These are phyloP conservation scores for Collichthys lucidus DNA, from an alignment of 2,113 vertebrate species.

Conservation along the genomic window DNA sequence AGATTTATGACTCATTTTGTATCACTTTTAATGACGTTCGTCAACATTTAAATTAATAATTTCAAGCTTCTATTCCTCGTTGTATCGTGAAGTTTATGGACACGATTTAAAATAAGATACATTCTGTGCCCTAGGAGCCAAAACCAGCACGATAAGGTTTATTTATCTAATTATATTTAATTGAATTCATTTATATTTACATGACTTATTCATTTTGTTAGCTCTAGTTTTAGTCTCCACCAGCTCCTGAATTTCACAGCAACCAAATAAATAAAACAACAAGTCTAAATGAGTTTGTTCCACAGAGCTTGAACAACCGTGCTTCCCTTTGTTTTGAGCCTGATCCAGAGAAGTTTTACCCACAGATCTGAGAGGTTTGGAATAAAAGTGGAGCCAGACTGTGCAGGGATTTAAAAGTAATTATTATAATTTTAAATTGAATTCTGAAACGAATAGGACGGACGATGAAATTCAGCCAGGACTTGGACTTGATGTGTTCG, in stretches of 20 bases:
- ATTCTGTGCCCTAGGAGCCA: too few species aligned
- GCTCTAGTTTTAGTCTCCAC: not conserved
- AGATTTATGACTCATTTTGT: too few species aligned
- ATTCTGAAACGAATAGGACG: not conserved
- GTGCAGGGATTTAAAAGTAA: not conserved
- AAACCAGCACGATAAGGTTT: not conserved
- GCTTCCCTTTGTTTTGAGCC: not conserved
- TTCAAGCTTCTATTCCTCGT: too few species aligned
- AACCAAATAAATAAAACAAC: not conserved
- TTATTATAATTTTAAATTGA: not conserved
- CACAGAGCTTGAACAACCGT: not conserved
- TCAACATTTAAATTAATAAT: too few species aligned
- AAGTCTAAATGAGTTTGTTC: not conserved
- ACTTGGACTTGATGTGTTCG: not conserved
- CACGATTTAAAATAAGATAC: too few species aligned
- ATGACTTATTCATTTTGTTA: too few species aligned
- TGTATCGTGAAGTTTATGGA: too few species aligned
- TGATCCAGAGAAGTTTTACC: not conserved
- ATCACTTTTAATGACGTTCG: too few species aligned
- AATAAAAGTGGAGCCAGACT: not conserved
- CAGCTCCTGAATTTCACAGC: not conserved
- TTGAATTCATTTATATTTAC: too few species aligned
- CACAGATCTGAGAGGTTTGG: not conserved
- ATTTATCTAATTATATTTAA: not conserved
- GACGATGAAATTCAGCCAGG: not conserved